These are phyloP conservation scores for Spinibarbus caldwelli DNA, from an alignment of 2,797 vertebrate genomes.

Conservation along the genomic window DNA sequence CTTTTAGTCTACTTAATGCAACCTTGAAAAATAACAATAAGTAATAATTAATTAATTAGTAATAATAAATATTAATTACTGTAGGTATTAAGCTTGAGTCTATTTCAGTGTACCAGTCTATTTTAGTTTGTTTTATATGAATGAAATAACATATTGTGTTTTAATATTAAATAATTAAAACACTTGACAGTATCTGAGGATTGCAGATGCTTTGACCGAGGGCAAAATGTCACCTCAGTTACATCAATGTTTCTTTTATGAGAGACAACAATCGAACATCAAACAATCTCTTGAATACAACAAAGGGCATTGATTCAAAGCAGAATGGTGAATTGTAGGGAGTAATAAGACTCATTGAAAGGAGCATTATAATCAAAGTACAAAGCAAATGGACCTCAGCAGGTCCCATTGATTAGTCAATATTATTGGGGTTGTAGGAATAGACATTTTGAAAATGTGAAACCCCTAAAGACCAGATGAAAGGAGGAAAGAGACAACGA, in stretches of 20 bases:
- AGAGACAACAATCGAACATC: conserved; percentile 7
- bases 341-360: background rate
- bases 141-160: background rate
- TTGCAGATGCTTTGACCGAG: background rate
- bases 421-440: background rate
- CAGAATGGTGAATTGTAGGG: background rate
- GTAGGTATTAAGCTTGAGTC: background rate
- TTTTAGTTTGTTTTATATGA: background rate
- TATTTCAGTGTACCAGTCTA: background rate
- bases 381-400: conserved; percentile 1
- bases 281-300: conserved; percentile 4
- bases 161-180: background rate
- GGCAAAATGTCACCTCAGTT: background rate
- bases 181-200: background rate
- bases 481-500: conserved; percentile 26
- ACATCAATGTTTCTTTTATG: conserved; percentile 3
- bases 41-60: too few species aligned
- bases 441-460: background rate
- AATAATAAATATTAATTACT: background rate
- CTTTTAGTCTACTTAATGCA: background rate
- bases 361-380: background rate
- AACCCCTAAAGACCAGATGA: conserved; percentile 23
- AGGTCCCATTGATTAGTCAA: background rate
- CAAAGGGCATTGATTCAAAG: background rate
- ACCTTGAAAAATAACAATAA: background rate